phyloP scores from a whole-genome alignment of 2,888 invertebrate species.

The Melipona bicolor region DNA sequence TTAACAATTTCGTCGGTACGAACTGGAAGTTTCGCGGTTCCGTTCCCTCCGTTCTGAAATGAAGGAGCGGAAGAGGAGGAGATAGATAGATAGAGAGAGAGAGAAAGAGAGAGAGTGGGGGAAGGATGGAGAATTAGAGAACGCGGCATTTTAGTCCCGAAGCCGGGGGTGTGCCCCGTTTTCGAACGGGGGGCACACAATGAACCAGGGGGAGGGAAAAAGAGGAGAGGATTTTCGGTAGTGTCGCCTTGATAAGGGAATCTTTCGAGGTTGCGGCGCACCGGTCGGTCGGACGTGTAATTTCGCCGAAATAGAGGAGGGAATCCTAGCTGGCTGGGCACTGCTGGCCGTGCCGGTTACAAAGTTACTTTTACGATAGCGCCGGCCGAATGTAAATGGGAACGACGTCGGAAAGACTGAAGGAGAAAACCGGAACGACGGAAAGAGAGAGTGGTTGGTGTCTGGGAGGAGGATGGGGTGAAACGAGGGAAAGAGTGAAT shows the following conservation, averaged over 20 bases:
- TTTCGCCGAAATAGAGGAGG: conserved; percentile 71
- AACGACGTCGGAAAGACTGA: conserved; percentile 15
- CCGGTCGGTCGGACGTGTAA: conserved; percentile 68
- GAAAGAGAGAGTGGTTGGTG: conserved; percentile 43
- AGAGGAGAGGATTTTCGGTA: conserved; percentile 36
- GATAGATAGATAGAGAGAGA: no score
- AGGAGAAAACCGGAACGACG: conserved; percentile 46
- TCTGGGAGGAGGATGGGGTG: not conserved
- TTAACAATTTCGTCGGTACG: conserved; percentile 60
- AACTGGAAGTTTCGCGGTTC: conserved; percentile 55
- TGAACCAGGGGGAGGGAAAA: conserved; percentile 17
- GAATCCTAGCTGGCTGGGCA: conserved; percentile 60
- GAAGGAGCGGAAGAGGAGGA: no score
- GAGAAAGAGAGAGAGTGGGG: no score
- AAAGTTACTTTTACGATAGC: conserved; percentile 80
- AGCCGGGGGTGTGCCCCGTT: conserved; percentile 12
- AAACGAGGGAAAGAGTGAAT: conserved; percentile 54
- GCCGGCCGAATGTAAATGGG: conserved; percentile 73
- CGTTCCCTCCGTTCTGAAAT: conserved; percentile 19
- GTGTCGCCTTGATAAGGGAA: conserved; percentile 68
- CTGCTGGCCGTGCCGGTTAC: conserved; percentile 71
- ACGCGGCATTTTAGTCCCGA: not conserved
- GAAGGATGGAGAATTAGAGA: conserved; percentile 26
- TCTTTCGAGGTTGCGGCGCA: conserved; percentile 70
- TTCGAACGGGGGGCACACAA: not conserved